Percentiles rank a stretch among this genome's conserved stretches.
Conservation (phyloP, 2,113 vertebrate genomes). For the Mola mola region DNA sequence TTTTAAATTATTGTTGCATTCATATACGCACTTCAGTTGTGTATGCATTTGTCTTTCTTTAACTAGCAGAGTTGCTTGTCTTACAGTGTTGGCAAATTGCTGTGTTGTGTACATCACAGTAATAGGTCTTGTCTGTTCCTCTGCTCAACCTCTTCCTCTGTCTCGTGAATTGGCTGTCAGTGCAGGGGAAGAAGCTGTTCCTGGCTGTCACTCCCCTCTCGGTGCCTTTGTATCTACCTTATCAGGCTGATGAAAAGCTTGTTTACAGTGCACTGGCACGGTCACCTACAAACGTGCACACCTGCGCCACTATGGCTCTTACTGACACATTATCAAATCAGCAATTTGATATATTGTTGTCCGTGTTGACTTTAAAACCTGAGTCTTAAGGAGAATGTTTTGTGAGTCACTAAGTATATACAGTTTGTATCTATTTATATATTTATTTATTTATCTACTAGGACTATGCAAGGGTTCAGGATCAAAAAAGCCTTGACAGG, state of each 20-base stretch:
- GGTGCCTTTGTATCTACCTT: constrained; percentile 21
- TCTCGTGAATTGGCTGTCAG: constrained; percentile 12
- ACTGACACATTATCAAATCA: constrained; percentile 13
- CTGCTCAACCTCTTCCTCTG: constrained; percentile 1
- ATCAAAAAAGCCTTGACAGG: no score
- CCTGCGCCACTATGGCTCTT: neutral
- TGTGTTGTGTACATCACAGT: no score
- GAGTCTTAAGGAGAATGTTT: neutral
- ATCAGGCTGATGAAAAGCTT: constrained; percentile 24
- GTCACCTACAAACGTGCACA: neutral
- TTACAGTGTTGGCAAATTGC: neutral
- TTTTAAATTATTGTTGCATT: neutral
- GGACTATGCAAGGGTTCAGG: no score
- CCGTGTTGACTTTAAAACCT: constrained; percentile 2
- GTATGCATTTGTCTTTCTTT: no score
- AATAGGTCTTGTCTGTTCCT: constrained; percentile 1
- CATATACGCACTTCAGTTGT: no score
- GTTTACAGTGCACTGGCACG: neutral
- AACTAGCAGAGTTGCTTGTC: neutral
- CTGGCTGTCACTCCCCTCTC: constrained; percentile 1
- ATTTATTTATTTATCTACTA: no score
- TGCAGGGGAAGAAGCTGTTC: constrained; percentile 6
- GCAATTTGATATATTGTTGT: neutral
- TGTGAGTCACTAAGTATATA: neutral
- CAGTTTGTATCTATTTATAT: neutral